Evolutionary conservation across 2,113 vertebrate genomes (phyloP).

Genomic region (Alexandromys fortis): DNA sequence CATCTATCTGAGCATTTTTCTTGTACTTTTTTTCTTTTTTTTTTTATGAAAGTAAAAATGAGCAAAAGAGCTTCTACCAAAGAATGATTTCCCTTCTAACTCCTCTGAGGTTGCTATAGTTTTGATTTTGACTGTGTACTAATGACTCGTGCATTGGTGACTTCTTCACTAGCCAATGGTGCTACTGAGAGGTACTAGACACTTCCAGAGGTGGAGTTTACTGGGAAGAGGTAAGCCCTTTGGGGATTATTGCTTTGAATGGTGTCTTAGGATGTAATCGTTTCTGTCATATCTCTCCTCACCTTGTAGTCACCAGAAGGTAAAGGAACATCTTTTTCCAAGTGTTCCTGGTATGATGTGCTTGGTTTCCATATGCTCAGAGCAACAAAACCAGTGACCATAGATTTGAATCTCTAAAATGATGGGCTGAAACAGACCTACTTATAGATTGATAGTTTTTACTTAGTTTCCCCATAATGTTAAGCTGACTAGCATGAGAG

Average conservation of each 20-base stretch:
- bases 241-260: neutral
- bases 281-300: too few species aligned
- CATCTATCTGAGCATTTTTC: neutral
- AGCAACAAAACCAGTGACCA: too few species aligned
- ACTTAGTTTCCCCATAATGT: neutral
- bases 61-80: neutral
- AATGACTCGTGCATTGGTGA: neutral
- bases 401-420: neutral
- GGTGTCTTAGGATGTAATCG: neutral
- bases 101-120: neutral
- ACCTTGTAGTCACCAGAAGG: neutral
- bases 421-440: neutral
- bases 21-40: too few species aligned
- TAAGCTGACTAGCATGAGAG: neutral
- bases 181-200: neutral
- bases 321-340: neutral
- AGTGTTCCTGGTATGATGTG: too few species aligned
- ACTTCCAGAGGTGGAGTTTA: neutral
- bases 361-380: neutral
- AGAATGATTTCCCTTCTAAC: neutral
- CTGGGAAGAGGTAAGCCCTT: neutral
- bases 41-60: neutral
- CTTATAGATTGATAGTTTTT: neutral
- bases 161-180: neutral
- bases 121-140: neutral